Conservation (phyloP, 1,140 invertebrate genomes). For the Rhizoglyphus robini region DNA sequence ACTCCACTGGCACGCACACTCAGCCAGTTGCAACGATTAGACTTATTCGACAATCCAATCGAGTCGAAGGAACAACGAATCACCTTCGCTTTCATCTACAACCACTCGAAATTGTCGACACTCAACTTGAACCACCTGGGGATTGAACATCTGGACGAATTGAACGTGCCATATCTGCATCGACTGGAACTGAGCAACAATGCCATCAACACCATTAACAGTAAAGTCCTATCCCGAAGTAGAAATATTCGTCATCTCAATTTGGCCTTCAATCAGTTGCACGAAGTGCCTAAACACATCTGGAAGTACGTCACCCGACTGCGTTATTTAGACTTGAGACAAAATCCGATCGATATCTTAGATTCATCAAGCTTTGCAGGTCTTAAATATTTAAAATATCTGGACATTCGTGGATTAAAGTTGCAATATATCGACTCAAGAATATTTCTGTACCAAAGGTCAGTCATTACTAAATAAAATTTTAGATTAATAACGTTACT, state of each 20-base stretch:
- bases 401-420: conserved; percentile 26
- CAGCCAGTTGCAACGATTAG: conserved; percentile 55
- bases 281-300: conserved; percentile 26
- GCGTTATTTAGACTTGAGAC: conserved; percentile 19
- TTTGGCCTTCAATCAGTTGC: conserved; percentile 25
- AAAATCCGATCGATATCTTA: conserved; percentile 26
- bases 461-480: no score
- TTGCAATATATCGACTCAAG: conserved; percentile 26
- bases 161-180: conserved; percentile 21
- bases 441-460: conserved; percentile 25
- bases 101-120: neutral
- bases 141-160: neutral
- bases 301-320: conserved; percentile 22
- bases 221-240: conserved; percentile 1
- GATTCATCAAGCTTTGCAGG: conserved; percentile 23
- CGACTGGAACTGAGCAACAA: conserved; percentile 24
- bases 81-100: neutral
- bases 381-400: conserved; percentile 22
- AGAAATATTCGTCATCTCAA: conserved; percentile 23
- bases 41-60: conserved; percentile 58
- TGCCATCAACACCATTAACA: conserved; percentile 20
- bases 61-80: conserved; percentile 1
- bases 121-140: neutral
- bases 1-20: conserved; percentile 63
- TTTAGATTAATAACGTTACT: neutral